Base-by-base conservation (phyloP, 2,797 vertebrate genomes). In the Macropodus opercularis region DNA sequence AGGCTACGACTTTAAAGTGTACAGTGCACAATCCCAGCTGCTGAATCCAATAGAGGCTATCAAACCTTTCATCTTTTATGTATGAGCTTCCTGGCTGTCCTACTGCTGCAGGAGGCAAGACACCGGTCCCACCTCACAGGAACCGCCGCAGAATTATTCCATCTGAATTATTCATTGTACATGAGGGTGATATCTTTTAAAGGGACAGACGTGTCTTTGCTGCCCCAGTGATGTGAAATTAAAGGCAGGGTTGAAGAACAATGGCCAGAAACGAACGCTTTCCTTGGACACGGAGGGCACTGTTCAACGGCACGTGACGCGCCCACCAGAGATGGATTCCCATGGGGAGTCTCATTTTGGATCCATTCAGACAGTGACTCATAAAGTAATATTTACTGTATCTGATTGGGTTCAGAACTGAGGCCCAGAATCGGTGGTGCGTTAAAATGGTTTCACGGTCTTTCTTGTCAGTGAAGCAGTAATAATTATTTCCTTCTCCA, bases 1-100 rank as follows among this genome's bases (percentile, higher is more conserved):
- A 66, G 75, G 77, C 78, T 67, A 29, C 10, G 36, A 73, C 69
- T 77, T 77, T 67, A 59, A 74, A 80, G 79, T 84, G 83, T 62
- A 22, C 18, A n/a, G 62, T 18, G 35, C 57, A 50, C 51, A 61
- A 63, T 77, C 77, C 75, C 51, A 19, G 69, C 48, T 17, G 11
- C 62, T 38, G 64, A 77, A 77, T 84, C 78, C 87, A 85, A 86
- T 78, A 88, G 92, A 92, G 91, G 92, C 93, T 88, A 93, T 95
- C 93, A 94, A 92, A 92, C 89, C 91, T 85, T 92, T 93, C 93
- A 95, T 96, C 93, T 95, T 96, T 96, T 95, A 96, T 96, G 95
- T 91, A 95, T 96, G 92, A 94, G 91, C 90, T 92, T 92, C 93
- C 91, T 75, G 81, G 89, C 85, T 85, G 92, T 90, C 88, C 91